Evolutionary conservation across 1,140 invertebrate species (phyloP).

Genomic region (Trinorchestia longiramus): DNA sequence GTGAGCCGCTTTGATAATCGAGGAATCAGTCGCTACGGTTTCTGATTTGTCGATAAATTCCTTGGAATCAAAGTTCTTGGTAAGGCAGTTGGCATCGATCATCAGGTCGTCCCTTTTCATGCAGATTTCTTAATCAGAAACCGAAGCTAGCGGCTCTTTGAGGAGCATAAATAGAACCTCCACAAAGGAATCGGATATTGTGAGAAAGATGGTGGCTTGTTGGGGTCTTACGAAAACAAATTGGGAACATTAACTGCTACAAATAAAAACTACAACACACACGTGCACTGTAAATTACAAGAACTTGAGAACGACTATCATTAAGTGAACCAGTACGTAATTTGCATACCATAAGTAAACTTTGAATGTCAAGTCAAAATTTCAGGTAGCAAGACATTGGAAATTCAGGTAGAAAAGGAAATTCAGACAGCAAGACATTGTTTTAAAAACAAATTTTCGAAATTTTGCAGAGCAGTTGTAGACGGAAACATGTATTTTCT

Average conservation of each 20-base stretch:
- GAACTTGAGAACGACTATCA: no score
- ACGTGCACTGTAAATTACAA: no score
- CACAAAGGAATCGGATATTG: neutral
- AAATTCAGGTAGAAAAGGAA: no score
- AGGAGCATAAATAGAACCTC: neutral
- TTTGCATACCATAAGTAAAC: no score
- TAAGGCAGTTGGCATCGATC: neutral
- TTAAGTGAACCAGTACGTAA: no score
- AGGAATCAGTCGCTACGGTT: neutral
- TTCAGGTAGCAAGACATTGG: no score
- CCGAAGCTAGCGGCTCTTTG: neutral
- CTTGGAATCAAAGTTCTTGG: neutral
- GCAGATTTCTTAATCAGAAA: slow-evolving; percentile 9
- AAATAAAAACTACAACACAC: neutral
- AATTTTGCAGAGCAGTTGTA: no score
- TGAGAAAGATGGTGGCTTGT: neutral
- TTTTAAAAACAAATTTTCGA: no score
- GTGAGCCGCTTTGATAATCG: neutral
- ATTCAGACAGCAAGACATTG: no score
- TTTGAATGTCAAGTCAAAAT: no score
- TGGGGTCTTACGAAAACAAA: neutral
- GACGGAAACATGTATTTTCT: no score
- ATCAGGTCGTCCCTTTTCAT: neutral
- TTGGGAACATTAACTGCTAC: neutral
- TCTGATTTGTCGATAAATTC: neutral